Evolutionary conservation across 1,140 invertebrate species (phyloP), one percentile per base, ranked within the genome.

Genomic region (Cherax destructor): DNA sequence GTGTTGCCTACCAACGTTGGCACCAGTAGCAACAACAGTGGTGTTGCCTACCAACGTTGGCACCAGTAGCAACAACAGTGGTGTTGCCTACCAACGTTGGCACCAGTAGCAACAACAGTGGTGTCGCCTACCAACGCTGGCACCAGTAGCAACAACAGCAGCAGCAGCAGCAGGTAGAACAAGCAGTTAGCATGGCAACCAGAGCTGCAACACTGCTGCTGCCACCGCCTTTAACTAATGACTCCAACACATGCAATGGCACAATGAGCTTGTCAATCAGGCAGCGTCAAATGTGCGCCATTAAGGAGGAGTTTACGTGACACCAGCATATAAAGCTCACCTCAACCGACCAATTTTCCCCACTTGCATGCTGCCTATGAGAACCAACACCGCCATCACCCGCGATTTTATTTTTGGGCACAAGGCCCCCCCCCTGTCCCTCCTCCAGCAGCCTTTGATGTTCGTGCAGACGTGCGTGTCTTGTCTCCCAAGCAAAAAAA

Each of bases 241-340:
- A 6, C 59, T 11, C 24, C 83, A 24, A 13, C 30, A 72, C 83
- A 84, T 84, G 83, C 83, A 84, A 84, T 84, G 9, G 10, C 30
- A 84, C 83, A 84, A 84, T 84, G 83, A 84, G 83, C 59, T 47
- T 72, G 83, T 84, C 83, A 84, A 84, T 84, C 83, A 84, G 83
- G 24, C 83, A 72, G 83, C 83, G 83, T 84, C 83, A 84, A 84
- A 69, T 72, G 83, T 49, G 83, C 24, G 59, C 83, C 65, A 84
- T 84, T 84, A 84, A 69, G 83, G 83, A 69, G 18, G 9, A 61
- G 61, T 84, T 84, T 13, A 84, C 83, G 83, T 84, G 83, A 84
- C 83, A 72, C 11, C 21, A 9, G 61, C 83, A 9, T 49, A 84
- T 84, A 84, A 84, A 84, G 83, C 83, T 84, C 83, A 84, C 83